These are phyloP conservation scores for Papilio elwesi DNA, from an alignment of 2,888 invertebrate genomes.

Conservation along the genomic window DNA sequence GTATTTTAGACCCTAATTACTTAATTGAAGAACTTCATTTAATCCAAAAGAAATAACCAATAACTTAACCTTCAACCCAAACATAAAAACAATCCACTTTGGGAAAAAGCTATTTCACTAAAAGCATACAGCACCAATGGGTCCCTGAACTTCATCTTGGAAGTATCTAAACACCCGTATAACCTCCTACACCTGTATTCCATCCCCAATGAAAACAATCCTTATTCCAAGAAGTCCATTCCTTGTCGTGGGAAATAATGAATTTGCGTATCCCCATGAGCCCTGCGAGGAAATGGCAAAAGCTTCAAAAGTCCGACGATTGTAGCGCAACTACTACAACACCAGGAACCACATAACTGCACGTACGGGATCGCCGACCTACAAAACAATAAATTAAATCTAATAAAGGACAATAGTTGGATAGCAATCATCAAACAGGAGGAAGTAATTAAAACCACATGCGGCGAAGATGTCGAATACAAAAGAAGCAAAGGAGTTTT, in stretches of 20 bases:
- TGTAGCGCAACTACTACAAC: too few species aligned
- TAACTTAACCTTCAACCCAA: background rate
- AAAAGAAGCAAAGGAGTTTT: too few species aligned
- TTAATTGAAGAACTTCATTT: background rate
- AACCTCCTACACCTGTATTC: conserved; percentile 8
- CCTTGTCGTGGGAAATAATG: background rate
- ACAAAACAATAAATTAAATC: too few species aligned
- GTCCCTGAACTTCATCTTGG: background rate
- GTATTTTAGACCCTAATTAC: background rate
- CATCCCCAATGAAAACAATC: background rate
- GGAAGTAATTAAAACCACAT: too few species aligned
- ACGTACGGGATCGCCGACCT: too few species aligned
- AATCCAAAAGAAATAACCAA: background rate
- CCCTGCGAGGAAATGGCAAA: background rate
- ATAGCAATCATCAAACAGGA: too few species aligned
- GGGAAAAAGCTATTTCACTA: background rate
- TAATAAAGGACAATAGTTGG: too few species aligned
- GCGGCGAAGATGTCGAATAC: too few species aligned
- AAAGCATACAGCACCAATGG: conserved; percentile 7
- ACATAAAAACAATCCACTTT: background rate
- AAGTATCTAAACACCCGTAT: background rate
- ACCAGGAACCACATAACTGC: too few species aligned
- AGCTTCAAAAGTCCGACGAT: background rate
- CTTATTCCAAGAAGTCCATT: background rate
- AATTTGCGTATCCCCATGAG: background rate